These are phyloP conservation scores for Chelonoidis abingdonii DNA, from an alignment of 2,113 vertebrate species.

Conservation along the genomic window DNA sequence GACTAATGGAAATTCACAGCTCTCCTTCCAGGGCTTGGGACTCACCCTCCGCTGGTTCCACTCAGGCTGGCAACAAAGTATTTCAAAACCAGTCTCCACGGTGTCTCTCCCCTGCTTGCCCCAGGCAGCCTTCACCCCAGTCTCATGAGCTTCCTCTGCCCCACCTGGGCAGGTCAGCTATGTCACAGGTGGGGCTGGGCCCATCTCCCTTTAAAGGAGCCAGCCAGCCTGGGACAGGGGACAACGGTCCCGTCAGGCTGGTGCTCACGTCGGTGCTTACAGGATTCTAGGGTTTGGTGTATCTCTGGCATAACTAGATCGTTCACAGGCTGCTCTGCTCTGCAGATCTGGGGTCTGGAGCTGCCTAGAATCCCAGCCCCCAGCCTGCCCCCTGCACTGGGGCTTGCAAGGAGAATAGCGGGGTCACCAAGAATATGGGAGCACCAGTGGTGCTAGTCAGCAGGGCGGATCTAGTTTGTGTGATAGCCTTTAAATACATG, in stretches of 20 bases:
- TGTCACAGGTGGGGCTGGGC: background rate
- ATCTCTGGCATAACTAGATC: background rate
- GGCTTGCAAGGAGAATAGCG: background rate
- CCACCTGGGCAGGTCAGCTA: background rate
- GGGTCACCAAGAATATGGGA: background rate
- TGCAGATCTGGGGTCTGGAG: background rate
- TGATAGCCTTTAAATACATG: background rate
- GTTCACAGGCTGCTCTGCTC: rapidly evolving
- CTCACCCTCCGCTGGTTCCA: background rate
- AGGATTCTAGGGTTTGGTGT: background rate
- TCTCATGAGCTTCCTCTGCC: background rate
- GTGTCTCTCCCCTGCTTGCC: too few relatives aligned
- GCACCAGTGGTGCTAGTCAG: background rate
- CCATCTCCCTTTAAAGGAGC: background rate
- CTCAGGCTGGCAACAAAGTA: background rate
- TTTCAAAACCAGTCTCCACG: background rate
- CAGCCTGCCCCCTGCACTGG: background rate
- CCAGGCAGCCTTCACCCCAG: background rate
- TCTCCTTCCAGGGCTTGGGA: background rate
- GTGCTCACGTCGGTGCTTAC: background rate
- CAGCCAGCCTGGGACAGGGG: too few relatives aligned
- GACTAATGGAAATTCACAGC: background rate
- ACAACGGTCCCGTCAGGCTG: rapidly evolving
- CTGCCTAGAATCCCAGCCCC: background rate
- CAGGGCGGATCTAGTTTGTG: background rate